Base-by-base conservation (phyloP, 2,888 invertebrate genomes). In the Scotopteryx bipunctaria region DNA sequence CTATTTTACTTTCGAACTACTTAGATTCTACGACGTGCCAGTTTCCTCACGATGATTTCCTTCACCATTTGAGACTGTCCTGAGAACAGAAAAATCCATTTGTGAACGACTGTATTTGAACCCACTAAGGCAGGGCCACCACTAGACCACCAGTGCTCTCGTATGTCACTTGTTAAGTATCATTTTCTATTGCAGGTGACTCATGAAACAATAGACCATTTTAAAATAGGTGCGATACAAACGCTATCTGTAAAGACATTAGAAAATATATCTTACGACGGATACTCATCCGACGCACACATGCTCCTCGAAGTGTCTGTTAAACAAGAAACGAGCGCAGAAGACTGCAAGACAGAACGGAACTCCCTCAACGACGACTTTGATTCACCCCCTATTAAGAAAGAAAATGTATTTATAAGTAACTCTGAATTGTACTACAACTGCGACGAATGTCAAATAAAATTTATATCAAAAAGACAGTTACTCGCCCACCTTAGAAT, bases 401-500 rank as follows among this genome's bases (percentile, higher is more conserved):
- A 15, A 5, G 42, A 42, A n/a, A 9, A 32, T 3, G 15, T 21
- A 3, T 32, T 11, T 13, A 23, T 23, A 1, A 25, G 2, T 2
- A 14, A 14, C 11, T 3, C 43, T 5, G 46, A 46, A 1, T 5
- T 16, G 16, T 23, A 32, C 5, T 38, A 25, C 38, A 32, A 31
- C 13, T 46, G 45, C 11, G 45, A 46, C 1, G 46, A 32, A 2
- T 46, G 46, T 9, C 23, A 17, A 16, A 9, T 46, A 0, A 38
- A 32, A 17, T 46, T 32, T 11, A n/a, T 11, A 2, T 3, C 23
- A 0, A 32, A 32, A n/a, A 21, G 42, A 0, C 42, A 33, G 5
- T 8, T 42, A 2, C n/a, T 9, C 1, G 42, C 42, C 2, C 42
- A 42, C 9, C 9, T 42, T 3, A 5, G 42, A 5, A 32, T 42